phyloP scores from a whole-genome alignment of 2,888 invertebrate genomes.

The Ectemnius lituratus region DNA sequence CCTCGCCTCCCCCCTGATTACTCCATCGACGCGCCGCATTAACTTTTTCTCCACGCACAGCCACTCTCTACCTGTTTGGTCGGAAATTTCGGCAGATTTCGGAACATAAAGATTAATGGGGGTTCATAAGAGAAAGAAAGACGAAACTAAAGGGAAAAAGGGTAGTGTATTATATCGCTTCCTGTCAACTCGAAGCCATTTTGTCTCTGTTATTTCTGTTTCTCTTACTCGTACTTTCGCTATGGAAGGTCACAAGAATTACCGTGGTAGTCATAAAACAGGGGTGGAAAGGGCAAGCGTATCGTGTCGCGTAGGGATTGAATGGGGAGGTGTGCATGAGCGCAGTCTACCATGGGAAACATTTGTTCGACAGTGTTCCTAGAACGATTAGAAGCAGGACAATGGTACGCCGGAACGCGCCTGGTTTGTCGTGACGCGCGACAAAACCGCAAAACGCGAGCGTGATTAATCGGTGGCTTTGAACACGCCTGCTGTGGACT shows the following conservation, averaged over 20 bases:
- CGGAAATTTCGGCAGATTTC: too few relatives aligned
- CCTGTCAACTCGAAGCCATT: too few relatives aligned
- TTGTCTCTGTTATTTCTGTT: background rate
- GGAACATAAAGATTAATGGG: too few relatives aligned
- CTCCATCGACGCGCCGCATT: too few relatives aligned
- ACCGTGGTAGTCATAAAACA: conserved; percentile 22
- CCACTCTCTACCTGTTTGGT: too few relatives aligned
- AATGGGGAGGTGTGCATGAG: conserved; percentile 18
- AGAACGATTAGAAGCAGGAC: conserved; percentile 71
- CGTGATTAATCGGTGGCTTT: conserved; percentile 66
- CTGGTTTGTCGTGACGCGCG: conserved; percentile 62
- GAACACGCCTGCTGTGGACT: conserved; percentile 1
- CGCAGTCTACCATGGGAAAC: conserved; percentile 62
- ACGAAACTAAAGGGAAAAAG: background rate
- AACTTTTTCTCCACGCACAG: too few relatives aligned
- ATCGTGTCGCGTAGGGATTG: conserved; percentile 4
- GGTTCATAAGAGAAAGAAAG: background rate
- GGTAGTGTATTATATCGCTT: too few relatives aligned
- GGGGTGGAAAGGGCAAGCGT: conserved; percentile 17
- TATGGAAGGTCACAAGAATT: background rate
- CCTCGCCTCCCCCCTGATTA: background rate
- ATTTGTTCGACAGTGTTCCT: conserved; percentile 64
- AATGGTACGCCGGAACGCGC: conserved; percentile 62
- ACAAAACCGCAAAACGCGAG: conserved; percentile 68
- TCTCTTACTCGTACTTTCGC: background rate